A percentile compares a stretch with the other conserved stretches of the same genome.
Conservation (phyloP, 2,113 vertebrate species). For the Lamprologus sp. region DNA sequence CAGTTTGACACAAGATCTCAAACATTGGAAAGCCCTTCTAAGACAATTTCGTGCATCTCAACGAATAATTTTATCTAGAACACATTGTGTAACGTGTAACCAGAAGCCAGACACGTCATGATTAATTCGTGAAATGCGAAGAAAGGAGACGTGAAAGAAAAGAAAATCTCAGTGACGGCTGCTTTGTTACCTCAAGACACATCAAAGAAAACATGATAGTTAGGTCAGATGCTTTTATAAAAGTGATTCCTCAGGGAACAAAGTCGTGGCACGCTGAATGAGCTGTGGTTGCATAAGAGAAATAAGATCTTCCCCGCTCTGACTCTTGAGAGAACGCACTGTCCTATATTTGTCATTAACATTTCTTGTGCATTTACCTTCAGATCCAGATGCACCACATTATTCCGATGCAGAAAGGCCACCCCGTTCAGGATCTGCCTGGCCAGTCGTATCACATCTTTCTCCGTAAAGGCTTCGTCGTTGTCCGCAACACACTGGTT, state of each 20-base stretch:
- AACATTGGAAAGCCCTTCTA: neutral
- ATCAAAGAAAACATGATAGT: neutral
- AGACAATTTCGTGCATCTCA: neutral
- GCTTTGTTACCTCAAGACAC: neutral
- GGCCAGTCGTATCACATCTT: slow-evolving; percentile 85
- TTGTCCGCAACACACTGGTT: slow-evolving; percentile 89
- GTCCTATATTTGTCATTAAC: neutral
- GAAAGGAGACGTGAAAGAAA: neutral
- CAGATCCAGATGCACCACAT: slow-evolving; percentile 90
- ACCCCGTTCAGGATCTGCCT: slow-evolving; percentile 87
- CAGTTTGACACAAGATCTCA: neutral
- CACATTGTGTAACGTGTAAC: neutral
- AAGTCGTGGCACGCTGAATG: neutral
- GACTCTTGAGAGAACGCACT: neutral
- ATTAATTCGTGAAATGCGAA: neutral
- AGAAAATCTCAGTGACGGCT: neutral
- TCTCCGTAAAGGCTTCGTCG: slow-evolving; percentile 92
- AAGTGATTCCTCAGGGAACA: neutral
- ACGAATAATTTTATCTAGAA: neutral
- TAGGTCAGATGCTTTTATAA: neutral
- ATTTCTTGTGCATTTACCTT: slow-evolving; percentile 72
- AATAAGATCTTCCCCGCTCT: neutral
- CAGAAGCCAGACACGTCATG: neutral
- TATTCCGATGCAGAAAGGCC: slow-evolving; percentile 82
- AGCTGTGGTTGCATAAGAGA: slow-evolving; percentile 25